Base-by-base conservation (phyloP, 2,888 invertebrate species). In the Carabus problematicus region DNA sequence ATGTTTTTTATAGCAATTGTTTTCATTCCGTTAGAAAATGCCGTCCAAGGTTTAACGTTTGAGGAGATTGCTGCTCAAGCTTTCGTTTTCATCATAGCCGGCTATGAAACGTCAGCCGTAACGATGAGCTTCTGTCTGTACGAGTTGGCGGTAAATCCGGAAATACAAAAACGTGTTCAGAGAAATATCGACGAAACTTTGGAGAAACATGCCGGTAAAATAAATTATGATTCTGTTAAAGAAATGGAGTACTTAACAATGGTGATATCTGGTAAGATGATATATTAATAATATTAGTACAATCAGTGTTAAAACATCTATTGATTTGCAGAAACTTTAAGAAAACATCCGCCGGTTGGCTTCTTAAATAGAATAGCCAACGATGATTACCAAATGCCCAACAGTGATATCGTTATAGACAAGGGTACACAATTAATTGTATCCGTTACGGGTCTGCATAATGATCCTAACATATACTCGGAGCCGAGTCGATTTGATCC, bases 51-150 rank as follows among this genome's bases (percentile, higher is more conserved):
- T 2, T 74, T 86, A 0, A 77, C 82, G 0, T 75, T 84, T 8
- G 80, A 83, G 2, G 73, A 85, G 40, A 70, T 87, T 6, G 81
- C 83, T 0, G 82, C 86, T 0, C 86, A 88, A 70, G 83, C 85
- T 3, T 80, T 85, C 42, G 74, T 84, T 0, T 86, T 88, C 73
- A 84, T 84, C 66, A 62, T 79, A 0, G 85, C 84, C 9, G 85
- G 85, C 0, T 85, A 83, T 64, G 85, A 85, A 73, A 84, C 85
- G 0, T 84, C 84, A 1, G 64, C 72, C 1, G 81, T 83, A 6
- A 81, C 83, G 8, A 77, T 85, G 75, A 80, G 82, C 55, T 85
- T 81, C 71, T 80, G 80, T 1, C 74, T 85, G 11, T 86, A 82
- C 72, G 84, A 85, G 73, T 74, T 87, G 43, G 83, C 86, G 1